Base-by-base conservation (phyloP, 92 coral and sea anemone genomes). In the Nematostella vectensis region DNA sequence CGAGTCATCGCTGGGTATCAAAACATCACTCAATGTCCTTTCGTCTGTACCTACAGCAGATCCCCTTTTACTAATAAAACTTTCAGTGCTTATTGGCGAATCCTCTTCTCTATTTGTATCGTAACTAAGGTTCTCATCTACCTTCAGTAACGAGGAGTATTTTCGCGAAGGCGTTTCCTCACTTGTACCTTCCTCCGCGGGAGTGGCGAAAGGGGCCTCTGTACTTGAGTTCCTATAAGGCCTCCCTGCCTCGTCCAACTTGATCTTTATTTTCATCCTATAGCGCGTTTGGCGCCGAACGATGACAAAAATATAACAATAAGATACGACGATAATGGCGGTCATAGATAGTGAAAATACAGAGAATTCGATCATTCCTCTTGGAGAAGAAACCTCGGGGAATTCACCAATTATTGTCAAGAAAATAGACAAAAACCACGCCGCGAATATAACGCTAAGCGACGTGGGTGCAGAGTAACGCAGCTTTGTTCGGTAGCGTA, bases 311-410 rank as follows among this genome's bases (percentile, higher is more conserved):
- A 45, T 45, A 45, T 45, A 6, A 17, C 4, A 6, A 17, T 45
- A 45, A 6, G 51, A 53, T 15, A 57, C 24, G 28, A 69, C 39
- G 11, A 76, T 69, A 0, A 76, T 47, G 16, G 49, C 52, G 0
- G 82, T 76, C 82, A 76, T 76, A 16, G 48, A 18, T 28, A 76
- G 38, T 3, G 65, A 71, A 25, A 76, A 33, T 13, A 44, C 71
- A 0, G 55, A 66, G 37, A 76, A 76, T n/a, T 59, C 22, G 11
- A 76, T 40, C 2, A 76, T 58, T 1, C 61, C 74, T 28, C 67
- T 69, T 26, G 42, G 44, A 25, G 42, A 36, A 25, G 50, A 63
- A 0, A 76, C 58, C 27, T 74, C 82, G 1, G 82, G 76, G 13
- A 76, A 23, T 51, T 69, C 29, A 22, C 75, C 67, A 27, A 76